Percentiles rank a stretch among this genome's conserved stretches.
Evolutionary conservation across 2,113 vertebrate genomes (phyloP).

Genomic region (Microcebus lehilahytsara): DNA sequence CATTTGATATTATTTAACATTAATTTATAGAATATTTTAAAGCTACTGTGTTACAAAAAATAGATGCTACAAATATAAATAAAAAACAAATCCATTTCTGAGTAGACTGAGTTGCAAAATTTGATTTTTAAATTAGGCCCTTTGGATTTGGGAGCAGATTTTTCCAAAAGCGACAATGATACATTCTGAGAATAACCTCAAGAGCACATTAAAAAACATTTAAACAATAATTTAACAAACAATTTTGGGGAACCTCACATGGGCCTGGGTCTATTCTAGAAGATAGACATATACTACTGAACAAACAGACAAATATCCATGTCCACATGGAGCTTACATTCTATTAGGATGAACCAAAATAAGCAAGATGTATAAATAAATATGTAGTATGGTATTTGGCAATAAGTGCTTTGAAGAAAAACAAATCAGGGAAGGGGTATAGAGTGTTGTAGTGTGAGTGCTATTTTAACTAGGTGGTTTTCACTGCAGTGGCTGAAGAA

Average conservation of each 20-base stretch:
- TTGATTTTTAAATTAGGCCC: neutral
- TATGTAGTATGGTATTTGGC: neutral
- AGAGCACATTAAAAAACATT: neutral
- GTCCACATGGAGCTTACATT: neutral
- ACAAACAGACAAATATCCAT: neutral
- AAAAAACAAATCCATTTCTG: neutral
- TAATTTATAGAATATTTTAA: slow-evolving; percentile 28
- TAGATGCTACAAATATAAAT: neutral
- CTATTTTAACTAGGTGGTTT: neutral
- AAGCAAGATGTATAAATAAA: neutral
- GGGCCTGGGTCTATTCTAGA: neutral
- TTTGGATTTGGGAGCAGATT: neutral
- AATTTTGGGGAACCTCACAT: neutral
- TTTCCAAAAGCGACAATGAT: neutral
- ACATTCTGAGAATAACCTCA: neutral
- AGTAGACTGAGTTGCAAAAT: neutral
- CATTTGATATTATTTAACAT: neutral
- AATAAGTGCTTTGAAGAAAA: neutral
- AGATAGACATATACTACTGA: neutral
- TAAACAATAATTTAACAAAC: neutral
- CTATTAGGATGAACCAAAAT: neutral
- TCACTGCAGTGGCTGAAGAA: neutral
- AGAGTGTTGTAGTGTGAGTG: neutral
- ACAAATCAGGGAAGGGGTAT: neutral
- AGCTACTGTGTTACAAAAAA: neutral